Conservation (phyloP, 2,113 vertebrate genomes). For the Antechinus flavipes region DNA sequence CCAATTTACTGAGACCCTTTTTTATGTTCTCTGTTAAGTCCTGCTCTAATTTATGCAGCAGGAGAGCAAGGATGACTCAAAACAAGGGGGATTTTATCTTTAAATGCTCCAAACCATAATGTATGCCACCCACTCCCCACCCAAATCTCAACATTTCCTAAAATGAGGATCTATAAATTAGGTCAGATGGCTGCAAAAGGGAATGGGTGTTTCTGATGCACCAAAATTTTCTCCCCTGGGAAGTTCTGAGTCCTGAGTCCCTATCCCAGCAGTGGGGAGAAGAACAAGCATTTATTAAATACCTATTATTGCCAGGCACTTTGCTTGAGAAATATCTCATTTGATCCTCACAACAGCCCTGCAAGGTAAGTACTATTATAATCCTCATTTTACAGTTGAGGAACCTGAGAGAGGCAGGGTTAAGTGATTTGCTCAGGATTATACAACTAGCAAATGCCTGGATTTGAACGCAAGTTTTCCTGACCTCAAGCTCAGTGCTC, state of each 20-base stretch:
- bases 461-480: not conserved
- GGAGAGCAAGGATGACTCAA: slow-evolving; percentile 67
- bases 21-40: slow-evolving; percentile 9
- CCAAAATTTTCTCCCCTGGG: slow-evolving; percentile 72
- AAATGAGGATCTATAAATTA: slow-evolving; percentile 73
- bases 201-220: slow-evolving; percentile 71
- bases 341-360: not conserved
- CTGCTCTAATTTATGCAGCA: not conserved
- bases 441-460: not conserved
- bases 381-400: not conserved
- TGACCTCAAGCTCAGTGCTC: not conserved
- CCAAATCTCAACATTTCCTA: slow-evolving; percentile 73
- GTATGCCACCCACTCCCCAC: slow-evolving; percentile 58
- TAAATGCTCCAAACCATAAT: slow-evolving; percentile 74
- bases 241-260: not conserved
- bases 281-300: not conserved
- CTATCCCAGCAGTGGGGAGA: not conserved
- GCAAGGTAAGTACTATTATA: not conserved
- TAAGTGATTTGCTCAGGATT: fast-evolving
- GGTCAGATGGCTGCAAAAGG: slow-evolving; percentile 68
- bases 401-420: not conserved
- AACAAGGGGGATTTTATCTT: slow-evolving; percentile 66
- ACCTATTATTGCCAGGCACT: fast-evolving
- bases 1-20: not conserved
- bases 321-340: not conserved